Conservation (phyloP, 2,113 vertebrate genomes). For the Gasterosteus aculeatus region DNA sequence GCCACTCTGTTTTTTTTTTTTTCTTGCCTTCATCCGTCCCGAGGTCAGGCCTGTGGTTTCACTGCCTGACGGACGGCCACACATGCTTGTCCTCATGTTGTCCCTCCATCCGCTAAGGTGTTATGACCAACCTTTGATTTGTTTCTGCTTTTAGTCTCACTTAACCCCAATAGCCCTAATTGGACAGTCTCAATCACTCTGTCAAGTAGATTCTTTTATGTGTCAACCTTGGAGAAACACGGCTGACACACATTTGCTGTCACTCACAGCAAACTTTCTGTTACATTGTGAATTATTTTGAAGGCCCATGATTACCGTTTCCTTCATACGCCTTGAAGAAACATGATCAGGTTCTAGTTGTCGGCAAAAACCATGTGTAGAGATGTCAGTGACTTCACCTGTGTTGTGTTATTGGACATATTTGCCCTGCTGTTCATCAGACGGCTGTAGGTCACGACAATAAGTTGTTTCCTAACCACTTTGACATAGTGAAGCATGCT, state of each 20-base stretch:
- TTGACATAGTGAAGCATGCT: neutral
- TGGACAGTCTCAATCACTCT: neutral
- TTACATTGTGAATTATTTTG: neutral
- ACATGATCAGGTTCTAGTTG: neutral
- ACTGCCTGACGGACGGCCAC: neutral
- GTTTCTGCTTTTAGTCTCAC: neutral
- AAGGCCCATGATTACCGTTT: neutral
- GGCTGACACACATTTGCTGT: neutral
- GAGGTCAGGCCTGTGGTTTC: neutral
- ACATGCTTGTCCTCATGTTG: neutral
- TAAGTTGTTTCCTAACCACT: constrained; percentile 1
- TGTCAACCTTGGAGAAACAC: neutral
- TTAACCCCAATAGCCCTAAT: neutral
- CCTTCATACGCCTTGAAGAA: neutral
- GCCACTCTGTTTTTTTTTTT: neutral
- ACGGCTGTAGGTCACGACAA: neutral
- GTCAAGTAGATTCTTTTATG: neutral
- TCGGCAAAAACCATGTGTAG: neutral
- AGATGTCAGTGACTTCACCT: neutral
- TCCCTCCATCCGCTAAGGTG: neutral
- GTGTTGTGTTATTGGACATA: constrained; percentile 8
- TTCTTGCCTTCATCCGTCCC: too few relatives aligned
- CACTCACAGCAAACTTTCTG: neutral
- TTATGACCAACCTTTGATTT: neutral
- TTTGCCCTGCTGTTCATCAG: neutral